A percentile compares a stretch with the other conserved stretches of the same genome.
Conservation (phyloP, 2,113 vertebrate species). For the Myodes glareolus region DNA sequence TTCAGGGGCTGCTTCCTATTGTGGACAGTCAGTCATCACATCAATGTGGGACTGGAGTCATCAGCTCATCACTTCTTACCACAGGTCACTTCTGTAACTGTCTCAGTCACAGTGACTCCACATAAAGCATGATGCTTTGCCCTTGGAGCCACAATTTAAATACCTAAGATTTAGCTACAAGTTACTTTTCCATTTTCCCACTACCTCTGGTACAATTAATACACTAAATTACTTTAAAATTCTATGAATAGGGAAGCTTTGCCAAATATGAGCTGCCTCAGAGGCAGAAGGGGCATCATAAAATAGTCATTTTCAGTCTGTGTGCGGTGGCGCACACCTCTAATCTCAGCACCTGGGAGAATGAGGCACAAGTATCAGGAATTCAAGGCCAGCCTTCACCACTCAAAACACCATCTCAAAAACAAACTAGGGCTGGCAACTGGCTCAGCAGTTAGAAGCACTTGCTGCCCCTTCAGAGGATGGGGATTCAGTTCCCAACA, state of each 20-base stretch:
- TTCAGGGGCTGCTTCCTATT: background rate
- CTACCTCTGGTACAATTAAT: background rate
- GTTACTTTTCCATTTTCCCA: background rate
- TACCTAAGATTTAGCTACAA: background rate
- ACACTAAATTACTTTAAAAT: constrained; percentile 14
- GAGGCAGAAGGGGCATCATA: background rate
- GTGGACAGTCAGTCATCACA: background rate
- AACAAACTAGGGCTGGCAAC: background rate
- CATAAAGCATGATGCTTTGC: background rate
- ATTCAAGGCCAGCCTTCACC: background rate
- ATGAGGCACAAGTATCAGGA: background rate
- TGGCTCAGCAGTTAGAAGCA: background rate
- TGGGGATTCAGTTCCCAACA: background rate
- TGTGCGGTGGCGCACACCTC: background rate
- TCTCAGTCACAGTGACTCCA: background rate
- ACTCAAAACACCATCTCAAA: background rate
- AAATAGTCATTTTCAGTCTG: background rate
- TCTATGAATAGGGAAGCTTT: background rate
- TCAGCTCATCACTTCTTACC: background rate
- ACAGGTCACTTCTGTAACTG: background rate
- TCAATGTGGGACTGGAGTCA: background rate
- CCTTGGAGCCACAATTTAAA: background rate
- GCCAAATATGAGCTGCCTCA: constrained; percentile 36
- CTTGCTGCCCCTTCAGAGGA: background rate
- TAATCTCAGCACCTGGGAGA: background rate